A percentile compares a stretch with the other conserved stretches of the same genome.
Conservation (phyloP, 2,797 vertebrate species). For the Cyprinella venusta region DNA sequence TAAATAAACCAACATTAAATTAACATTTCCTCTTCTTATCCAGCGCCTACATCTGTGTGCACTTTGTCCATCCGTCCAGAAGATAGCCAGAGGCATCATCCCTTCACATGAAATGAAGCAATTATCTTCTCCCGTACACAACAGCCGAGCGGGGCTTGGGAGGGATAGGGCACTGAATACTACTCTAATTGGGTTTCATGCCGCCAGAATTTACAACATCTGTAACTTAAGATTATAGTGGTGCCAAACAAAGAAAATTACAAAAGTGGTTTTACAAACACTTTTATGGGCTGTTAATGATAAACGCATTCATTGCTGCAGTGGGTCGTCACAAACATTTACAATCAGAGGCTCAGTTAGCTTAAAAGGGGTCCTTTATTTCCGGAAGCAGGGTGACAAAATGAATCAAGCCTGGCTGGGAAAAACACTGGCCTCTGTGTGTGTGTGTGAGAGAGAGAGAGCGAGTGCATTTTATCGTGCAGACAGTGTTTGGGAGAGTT, state of each 20-base stretch:
- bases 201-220: slow-evolving; percentile 68
- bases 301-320: slow-evolving; percentile 62
- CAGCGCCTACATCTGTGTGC: slow-evolving; percentile 44
- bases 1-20: slow-evolving; percentile 39
- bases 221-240: slow-evolving; percentile 70
- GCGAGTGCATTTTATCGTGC: slow-evolving; percentile 13
- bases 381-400: slow-evolving; percentile 36
- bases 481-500: slow-evolving; percentile 28
- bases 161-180: slow-evolving; percentile 62
- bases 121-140: slow-evolving; percentile 61
- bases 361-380: slow-evolving; percentile 41
- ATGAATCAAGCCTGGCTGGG: slow-evolving; percentile 31
- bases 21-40: slow-evolving; percentile 48
- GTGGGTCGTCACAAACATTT: slow-evolving; percentile 57
- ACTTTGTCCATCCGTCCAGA: slow-evolving; percentile 61
- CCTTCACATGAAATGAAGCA: slow-evolving; percentile 55
- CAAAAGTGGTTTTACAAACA: slow-evolving; percentile 68
- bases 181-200: slow-evolving; percentile 67
- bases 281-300: slow-evolving; percentile 69
- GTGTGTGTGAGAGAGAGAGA: neutral
- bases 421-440: slow-evolving; percentile 22
- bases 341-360: slow-evolving; percentile 50
- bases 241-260: slow-evolving; percentile 66
- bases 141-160: slow-evolving; percentile 41
- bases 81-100: slow-evolving; percentile 52